Conservation (phyloP, 2,888 invertebrate species). For the Hartigia nigra region DNA sequence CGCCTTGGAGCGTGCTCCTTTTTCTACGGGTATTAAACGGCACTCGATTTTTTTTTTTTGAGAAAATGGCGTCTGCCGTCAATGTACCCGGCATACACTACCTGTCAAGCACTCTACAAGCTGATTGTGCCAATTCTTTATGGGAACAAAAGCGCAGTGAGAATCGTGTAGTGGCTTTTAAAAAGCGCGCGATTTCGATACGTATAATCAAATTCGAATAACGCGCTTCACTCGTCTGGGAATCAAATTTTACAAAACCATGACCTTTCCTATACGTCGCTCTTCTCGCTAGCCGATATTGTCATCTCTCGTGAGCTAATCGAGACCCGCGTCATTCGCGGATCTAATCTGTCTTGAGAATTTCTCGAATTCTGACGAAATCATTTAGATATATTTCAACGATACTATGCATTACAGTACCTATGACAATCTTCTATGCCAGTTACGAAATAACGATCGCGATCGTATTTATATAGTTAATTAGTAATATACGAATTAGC, state of each 20-base stretch:
- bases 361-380: neutral
- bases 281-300: neutral
- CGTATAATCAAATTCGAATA: neutral
- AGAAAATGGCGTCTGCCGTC: neutral
- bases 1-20: neutral
- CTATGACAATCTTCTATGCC: constrained; percentile 58
- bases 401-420: constrained; percentile 22
- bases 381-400: neutral
- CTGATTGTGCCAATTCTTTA: neutral
- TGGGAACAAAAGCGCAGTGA: neutral
- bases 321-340: neutral
- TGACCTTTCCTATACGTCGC: neutral
- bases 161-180: neutral
- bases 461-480: neutral
- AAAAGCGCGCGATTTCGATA: neutral
- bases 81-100: neutral
- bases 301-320: neutral
- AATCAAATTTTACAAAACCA: neutral
- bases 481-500: neutral
- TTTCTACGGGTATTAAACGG: neutral
- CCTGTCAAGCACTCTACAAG: neutral
- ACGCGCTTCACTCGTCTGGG: neutral
- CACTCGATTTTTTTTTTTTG: neutral
- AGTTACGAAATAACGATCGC: neutral
- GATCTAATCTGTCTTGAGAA: neutral